These are phyloP conservation scores for Gavia stellata DNA, from an alignment of 2,113 vertebrate species.

Conservation along the genomic window DNA sequence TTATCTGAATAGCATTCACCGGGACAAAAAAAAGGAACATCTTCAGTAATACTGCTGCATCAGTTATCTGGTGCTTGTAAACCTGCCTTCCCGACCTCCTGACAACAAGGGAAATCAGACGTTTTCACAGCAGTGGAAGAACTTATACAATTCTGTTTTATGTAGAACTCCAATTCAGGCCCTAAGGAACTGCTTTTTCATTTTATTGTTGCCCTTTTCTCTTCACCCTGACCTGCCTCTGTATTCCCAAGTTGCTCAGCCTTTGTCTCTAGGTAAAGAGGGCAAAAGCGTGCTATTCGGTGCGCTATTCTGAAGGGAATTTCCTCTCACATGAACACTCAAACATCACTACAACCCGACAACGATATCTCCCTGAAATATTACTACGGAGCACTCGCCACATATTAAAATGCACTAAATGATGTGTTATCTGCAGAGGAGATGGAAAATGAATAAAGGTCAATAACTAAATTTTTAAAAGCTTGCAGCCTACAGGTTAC, in stretches of 20 bases:
- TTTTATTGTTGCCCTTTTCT: constrained; percentile 60
- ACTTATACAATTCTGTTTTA: constrained; percentile 11
- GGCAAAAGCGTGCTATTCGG: constrained; percentile 17
- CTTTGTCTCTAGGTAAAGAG: constrained; percentile 52
- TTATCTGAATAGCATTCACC: background rate
- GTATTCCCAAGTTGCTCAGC: constrained; percentile 45
- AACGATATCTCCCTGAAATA: background rate
- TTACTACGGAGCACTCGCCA: background rate
- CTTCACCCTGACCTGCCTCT: constrained; percentile 58
- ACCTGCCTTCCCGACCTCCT: constrained; percentile 53
- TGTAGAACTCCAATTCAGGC: constrained; percentile 48
- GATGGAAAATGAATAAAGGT: background rate
- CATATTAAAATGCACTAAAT: constrained; percentile 46
- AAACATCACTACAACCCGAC: background rate
- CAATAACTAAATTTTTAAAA: background rate
- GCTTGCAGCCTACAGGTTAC: background rate
- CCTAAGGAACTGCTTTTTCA: constrained; percentile 67
- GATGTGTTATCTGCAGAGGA: constrained; percentile 7
- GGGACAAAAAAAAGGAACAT: background rate
- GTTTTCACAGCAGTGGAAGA: background rate
- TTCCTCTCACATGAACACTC: constrained; percentile 23
- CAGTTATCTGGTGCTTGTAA: constrained; percentile 39
- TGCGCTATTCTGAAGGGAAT: background rate
- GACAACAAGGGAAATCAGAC: constrained; percentile 68
- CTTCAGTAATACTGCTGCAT: background rate